These are phyloP conservation scores for Carterocephalus palaemon DNA, from an alignment of 2,888 invertebrate genomes.

Conservation along the genomic window DNA sequence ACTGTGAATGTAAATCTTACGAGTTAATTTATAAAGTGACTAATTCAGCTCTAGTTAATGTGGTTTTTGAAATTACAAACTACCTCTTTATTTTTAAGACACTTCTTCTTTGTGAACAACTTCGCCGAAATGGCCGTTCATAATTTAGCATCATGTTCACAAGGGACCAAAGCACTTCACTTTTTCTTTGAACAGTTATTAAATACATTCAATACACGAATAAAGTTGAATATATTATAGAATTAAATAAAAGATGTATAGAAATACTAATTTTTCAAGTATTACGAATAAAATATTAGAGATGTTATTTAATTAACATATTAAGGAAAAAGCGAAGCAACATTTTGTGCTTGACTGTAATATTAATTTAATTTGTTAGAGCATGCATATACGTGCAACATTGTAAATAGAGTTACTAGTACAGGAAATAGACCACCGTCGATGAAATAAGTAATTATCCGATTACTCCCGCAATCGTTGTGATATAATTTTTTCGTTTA, in stretches of 20 bases:
- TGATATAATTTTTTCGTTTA: conserved; percentile 17
- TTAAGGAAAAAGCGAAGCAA: neutral
- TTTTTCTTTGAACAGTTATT: conserved; percentile 4
- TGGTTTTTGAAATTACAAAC: conserved; percentile 73
- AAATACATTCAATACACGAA: conserved; percentile 9
- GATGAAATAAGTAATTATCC: conserved; percentile 22
- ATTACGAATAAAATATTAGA: neutral
- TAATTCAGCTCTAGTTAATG: conserved; percentile 59
- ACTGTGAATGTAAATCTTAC: conserved; percentile 24
- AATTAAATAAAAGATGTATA: conserved; percentile 9
- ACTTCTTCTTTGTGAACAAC: conserved; percentile 48
- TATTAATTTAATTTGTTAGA: conserved; percentile 4
- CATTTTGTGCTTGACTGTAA: conserved; percentile 8
- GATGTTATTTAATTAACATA: conserved; percentile 1
- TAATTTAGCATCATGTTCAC: conserved; percentile 34
- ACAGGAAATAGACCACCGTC: conserved; percentile 20
- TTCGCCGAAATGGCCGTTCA: conserved; percentile 41
- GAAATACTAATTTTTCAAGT: conserved; percentile 1
- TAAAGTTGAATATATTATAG: conserved; percentile 1
- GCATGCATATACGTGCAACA: neutral
- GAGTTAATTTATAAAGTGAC: conserved; percentile 30
- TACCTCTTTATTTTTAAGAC: conserved; percentile 74
- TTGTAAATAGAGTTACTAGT: conserved; percentile 4
- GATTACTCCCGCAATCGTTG: conserved; percentile 16
- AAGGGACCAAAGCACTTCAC: conserved; percentile 54